Percentiles rank a stretch among this genome's conserved stretches.
Evolutionary conservation across 1,140 invertebrate species (phyloP).

Genomic region (Lepidurus apus): DNA sequence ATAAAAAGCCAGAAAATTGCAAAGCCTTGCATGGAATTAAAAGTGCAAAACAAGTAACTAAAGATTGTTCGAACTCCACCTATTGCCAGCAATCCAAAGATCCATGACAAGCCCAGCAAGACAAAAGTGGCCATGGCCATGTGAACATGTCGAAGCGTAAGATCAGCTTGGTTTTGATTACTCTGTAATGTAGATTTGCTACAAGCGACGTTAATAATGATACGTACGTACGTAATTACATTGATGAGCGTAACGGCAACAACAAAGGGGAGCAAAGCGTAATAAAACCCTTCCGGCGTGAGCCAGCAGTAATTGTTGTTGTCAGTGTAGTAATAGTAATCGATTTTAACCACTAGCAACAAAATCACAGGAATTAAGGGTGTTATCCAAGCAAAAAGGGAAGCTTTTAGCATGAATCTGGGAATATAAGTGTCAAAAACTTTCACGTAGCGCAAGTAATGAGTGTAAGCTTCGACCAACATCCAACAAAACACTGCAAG

Average conservation of each 20-base stretch:
- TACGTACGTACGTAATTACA: conserved; percentile 43
- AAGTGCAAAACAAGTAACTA: conserved; percentile 1
- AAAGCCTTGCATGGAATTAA: neutral
- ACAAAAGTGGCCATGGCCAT: neutral
- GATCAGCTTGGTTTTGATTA: conserved; percentile 43
- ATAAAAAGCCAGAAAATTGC: neutral
- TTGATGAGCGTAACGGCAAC: conserved; percentile 46
- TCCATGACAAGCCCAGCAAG: neutral
- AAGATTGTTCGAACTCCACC: neutral
- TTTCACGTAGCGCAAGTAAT: conserved; percentile 47
- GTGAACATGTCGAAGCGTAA: neutral
- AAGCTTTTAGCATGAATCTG: conserved; percentile 45
- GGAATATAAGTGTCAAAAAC: conserved; percentile 47
- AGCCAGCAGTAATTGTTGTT: conserved; percentile 45
- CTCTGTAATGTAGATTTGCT: conserved; percentile 43
- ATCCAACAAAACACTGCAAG: conserved; percentile 49
- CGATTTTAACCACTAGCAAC: conserved; percentile 36
- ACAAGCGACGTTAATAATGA: conserved; percentile 44
- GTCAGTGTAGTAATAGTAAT: conserved; percentile 37
- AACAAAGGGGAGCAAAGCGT: conserved; percentile 45
- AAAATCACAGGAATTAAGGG: conserved; percentile 38
- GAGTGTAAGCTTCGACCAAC: conserved; percentile 47
- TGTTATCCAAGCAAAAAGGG: conserved; percentile 45
- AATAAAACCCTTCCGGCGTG: conserved; percentile 44
- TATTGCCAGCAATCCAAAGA: neutral